Conservation (phyloP, 92 coral and sea anemone species). For the Parazoanthus darwini region DNA sequence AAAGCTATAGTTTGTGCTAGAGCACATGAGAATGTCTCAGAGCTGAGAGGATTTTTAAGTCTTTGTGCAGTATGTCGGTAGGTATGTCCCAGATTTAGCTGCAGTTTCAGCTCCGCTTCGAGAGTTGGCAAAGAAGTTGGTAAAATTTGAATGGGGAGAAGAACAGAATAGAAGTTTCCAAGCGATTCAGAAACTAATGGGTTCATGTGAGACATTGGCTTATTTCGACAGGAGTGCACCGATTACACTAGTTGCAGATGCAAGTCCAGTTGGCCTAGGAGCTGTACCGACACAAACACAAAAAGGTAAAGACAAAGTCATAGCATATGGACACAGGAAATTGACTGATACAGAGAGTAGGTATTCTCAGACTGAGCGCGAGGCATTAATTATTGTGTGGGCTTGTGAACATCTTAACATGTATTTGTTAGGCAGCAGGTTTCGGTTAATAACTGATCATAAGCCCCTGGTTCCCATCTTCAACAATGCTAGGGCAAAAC, state of each 20-base stretch:
- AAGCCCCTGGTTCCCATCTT: constrained; percentile 14
- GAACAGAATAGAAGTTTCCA: constrained; percentile 35
- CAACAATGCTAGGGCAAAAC: constrained; percentile 2
- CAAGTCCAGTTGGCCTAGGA: constrained; percentile 39
- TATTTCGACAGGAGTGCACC: constrained; percentile 33
- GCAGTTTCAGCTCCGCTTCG: constrained; percentile 9
- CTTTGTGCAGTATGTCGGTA: constrained; percentile 36
- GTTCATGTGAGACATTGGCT: constrained; percentile 39
- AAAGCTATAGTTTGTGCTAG: constrained; percentile 13
- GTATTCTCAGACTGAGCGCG: constrained; percentile 32
- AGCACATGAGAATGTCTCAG: constrained; percentile 32
- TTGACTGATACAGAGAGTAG: constrained; percentile 23
- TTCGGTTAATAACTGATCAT: constrained; percentile 27
- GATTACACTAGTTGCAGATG: constrained; percentile 40
- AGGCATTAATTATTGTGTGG: constrained; percentile 40
- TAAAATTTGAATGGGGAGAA: constrained; percentile 17
- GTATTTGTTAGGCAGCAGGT: constrained; percentile 30
- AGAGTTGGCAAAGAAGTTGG: constrained; percentile 9
- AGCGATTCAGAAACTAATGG: constrained; percentile 25
- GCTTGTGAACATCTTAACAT: constrained; percentile 29
- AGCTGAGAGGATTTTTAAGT: constrained; percentile 37
- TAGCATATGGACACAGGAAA: constrained; percentile 45
- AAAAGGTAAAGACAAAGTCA: constrained; percentile 6
- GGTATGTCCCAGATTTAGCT: constrained; percentile 47
- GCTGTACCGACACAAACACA: constrained; percentile 27